Evolutionary conservation across 2,888 invertebrate genomes (phyloP).

Genomic region (Spicauda simplicius): DNA sequence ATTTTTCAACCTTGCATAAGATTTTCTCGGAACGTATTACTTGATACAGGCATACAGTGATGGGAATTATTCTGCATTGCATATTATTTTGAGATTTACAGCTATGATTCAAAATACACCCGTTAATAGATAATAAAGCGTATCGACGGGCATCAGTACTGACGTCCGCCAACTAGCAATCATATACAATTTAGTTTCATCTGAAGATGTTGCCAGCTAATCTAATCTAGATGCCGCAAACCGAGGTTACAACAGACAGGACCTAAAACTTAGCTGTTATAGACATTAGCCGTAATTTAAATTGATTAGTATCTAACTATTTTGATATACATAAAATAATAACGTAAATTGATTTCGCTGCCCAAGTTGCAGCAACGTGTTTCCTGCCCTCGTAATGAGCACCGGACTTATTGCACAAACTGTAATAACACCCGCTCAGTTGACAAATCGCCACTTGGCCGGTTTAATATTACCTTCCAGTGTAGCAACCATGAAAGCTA

Average conservation of each 20-base stretch:
- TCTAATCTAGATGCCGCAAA: not conserved
- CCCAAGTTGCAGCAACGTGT: slow-evolving; percentile 28
- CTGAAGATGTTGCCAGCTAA: slow-evolving; percentile 3
- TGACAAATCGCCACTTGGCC: slow-evolving; percentile 57
- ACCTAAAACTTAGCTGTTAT: not conserved
- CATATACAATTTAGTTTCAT: slow-evolving; percentile 17
- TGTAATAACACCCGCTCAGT: slow-evolving; percentile 48
- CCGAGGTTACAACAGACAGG: not conserved
- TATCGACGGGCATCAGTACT: not conserved
- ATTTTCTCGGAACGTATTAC: too few species aligned
- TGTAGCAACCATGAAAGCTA: slow-evolving; percentile 28
- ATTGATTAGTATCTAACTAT: slow-evolving; percentile 13
- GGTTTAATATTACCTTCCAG: slow-evolving; percentile 48
- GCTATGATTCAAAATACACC: not conserved
- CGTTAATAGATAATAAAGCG: not conserved
- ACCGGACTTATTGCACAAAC: slow-evolving; percentile 46
- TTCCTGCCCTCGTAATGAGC: slow-evolving; percentile 31
- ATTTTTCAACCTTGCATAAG: not conserved
- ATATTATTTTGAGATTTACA: not conserved
- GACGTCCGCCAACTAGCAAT: not conserved
- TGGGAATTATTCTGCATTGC: not conserved
- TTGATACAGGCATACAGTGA: not conserved
- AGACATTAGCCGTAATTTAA: slow-evolving; percentile 16
- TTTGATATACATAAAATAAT: slow-evolving; percentile 24
- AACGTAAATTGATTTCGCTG: slow-evolving; percentile 29